Conservation (phyloP, 2,888 invertebrate genomes). For the Cryptocephalus moraei region DNA sequence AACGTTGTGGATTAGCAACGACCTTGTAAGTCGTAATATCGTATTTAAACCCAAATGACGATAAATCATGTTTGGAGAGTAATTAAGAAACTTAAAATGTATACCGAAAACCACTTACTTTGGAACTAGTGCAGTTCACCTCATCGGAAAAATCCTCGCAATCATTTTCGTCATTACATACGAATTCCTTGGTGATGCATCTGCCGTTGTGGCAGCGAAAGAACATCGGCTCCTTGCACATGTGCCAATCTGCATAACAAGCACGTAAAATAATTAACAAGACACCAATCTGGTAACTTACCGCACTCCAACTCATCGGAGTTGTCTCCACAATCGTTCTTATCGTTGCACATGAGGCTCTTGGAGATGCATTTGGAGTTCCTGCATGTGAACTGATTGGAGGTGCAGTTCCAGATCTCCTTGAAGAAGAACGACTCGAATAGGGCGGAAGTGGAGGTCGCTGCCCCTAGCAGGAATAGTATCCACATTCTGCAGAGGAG, state of each 20-base stretch:
- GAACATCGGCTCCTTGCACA: slow-evolving; percentile 27
- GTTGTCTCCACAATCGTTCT: slow-evolving; percentile 22
- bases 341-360: slow-evolving; percentile 20
- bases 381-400: slow-evolving; percentile 20
- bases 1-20: too few relatives aligned
- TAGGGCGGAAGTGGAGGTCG: slow-evolving; percentile 14
- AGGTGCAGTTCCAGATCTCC: slow-evolving; percentile 14
- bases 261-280: not conserved
- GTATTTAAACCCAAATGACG: too few relatives aligned
- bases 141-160: slow-evolving; percentile 39
- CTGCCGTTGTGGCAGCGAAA: slow-evolving; percentile 31
- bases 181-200: slow-evolving; percentile 31
- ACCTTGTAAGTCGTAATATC: too few relatives aligned
- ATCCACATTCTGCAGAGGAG: slow-evolving; percentile 11
- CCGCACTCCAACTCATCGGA: slow-evolving; percentile 28
- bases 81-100: not conserved
- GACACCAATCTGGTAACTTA: slow-evolving; percentile 12
- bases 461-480: slow-evolving; percentile 13
- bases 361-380: slow-evolving; percentile 20
- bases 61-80: too few relatives aligned
- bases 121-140: slow-evolving; percentile 24
- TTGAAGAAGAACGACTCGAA: slow-evolving; percentile 8
- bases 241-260: slow-evolving; percentile 21
- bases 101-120: slow-evolving; percentile 9
- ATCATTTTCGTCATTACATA: slow-evolving; percentile 36